These are phyloP conservation scores for Dolichallabes microphthalmus DNA, from an alignment of 2,113 vertebrate genomes.

Conservation along the genomic window DNA sequence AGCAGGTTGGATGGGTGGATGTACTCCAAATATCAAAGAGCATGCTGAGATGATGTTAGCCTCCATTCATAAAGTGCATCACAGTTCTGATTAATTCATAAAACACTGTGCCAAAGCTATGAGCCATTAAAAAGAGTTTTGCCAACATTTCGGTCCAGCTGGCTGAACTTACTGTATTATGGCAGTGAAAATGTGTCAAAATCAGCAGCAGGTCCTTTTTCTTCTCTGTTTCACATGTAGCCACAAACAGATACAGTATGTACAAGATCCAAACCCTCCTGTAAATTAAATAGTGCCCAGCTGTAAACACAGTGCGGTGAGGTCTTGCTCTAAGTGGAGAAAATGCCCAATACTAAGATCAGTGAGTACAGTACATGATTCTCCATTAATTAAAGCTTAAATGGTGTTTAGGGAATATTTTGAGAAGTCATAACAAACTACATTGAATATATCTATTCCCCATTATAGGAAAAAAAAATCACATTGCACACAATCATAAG, in stretches of 20 bases:
- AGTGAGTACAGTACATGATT: neutral
- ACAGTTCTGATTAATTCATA: constrained; percentile 38
- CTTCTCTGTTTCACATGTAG: neutral
- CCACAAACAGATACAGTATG: neutral
- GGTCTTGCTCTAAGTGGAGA: neutral
- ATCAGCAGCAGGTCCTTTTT: constrained; percentile 27
- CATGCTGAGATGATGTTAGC: constrained; percentile 48
- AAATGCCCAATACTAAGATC: neutral
- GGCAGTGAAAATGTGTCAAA: constrained; percentile 45
- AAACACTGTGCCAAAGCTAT: constrained; percentile 35
- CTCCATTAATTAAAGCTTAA: neutral
- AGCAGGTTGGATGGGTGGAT: constrained; percentile 38
- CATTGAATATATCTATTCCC: neutral
- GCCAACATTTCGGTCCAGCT: constrained; percentile 47
- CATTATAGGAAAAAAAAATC: neutral
- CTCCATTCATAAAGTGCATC: constrained; percentile 47
- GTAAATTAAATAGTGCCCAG: neutral
- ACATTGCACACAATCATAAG: neutral
- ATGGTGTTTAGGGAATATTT: neutral
- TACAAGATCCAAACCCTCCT: neutral
- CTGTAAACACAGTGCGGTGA: neutral
- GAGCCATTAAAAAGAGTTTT: constrained; percentile 44
- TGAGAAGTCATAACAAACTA: neutral
- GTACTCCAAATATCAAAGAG: constrained; percentile 35
- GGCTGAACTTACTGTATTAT: constrained; percentile 41